Evolutionary conservation across 2,113 vertebrate species (phyloP), one percentile per base, ranked within the genome.

Genomic region (Pogona vitticeps): DNA sequence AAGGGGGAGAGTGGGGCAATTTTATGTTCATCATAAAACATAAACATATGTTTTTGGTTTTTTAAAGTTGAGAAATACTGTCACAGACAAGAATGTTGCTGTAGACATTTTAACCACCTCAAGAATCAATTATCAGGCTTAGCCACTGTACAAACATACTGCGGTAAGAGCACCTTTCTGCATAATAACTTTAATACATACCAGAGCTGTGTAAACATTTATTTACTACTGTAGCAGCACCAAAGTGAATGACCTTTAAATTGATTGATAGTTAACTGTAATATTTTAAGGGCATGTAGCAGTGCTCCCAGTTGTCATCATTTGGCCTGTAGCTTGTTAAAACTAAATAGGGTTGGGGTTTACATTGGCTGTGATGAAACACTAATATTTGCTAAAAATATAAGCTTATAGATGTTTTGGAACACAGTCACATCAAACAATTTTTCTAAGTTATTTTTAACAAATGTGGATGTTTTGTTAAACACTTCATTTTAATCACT

Each of bases 231-330:
- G 85, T 83, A 63, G 46, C 26, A 88, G 52, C 23, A 86, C 76
- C 0, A 84, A n/a, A 8, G n/a, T 88, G 10, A 10, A 2, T 63
- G 58, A 67, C 33, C 12, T 93, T 81, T 76, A 76, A 38, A 56
- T 21, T 67, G 80, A 75, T 2, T 59, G 7, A 6, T 40, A 88
- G 67, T 90, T 77, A 94, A 56, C 14, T n/a, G 3, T 56, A 88
- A 71, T 67, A 77, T 81, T 90, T 71, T 46, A 71, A 78, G 75
- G 86, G 33, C 68, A 88, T 86, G 84, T 91, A 77, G 71, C 75
- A 93, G 88, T 92, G 92, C 87, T 93, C 90, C 91, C 84, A 76
- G n/a, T 72, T 89, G 90, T 85, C 90, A 84, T 80, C 93, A 83
- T 88, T 88, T 80, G 26, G 84, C 91, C 76, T 86, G 82, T 88